A percentile compares a stretch with the other conserved stretches of the same genome.
Evolutionary conservation across 1,140 invertebrate species (phyloP).

Genomic region (Lepidurus apus): DNA sequence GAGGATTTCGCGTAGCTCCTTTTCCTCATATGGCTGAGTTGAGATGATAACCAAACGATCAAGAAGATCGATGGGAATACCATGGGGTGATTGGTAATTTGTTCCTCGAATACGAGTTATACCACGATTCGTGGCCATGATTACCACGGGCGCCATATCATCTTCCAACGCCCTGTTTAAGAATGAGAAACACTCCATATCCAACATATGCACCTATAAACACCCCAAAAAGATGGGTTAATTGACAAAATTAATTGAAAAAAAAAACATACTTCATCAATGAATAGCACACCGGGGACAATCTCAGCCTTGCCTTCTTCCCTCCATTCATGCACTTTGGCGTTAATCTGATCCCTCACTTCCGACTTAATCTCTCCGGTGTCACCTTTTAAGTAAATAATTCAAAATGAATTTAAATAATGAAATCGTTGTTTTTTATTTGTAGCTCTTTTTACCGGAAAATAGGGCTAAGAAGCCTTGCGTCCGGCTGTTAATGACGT

Average conservation of each 20-base stretch:
- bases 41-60: constrained; percentile 94
- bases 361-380: constrained; percentile 98
- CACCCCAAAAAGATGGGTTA: not conserved
- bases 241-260: not conserved
- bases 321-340: constrained; percentile 96
- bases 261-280: constrained; percentile 63
- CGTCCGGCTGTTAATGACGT: constrained; percentile 94
- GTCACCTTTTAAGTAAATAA: constrained; percentile 59
- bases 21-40: constrained; percentile 80
- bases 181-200: constrained; percentile 98
- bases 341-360: constrained; percentile 96
- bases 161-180: constrained; percentile 92
- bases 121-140: constrained; percentile 98
- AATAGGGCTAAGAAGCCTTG: constrained; percentile 97
- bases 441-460: constrained; percentile 59
- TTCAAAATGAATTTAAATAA: constrained; percentile 34
- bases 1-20: constrained; percentile 86
- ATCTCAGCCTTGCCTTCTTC: constrained; percentile 99
- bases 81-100: constrained; percentile 82
- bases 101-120: constrained; percentile 94
- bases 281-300: constrained; percentile 88
- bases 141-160: constrained; percentile 94
- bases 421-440: not conserved
- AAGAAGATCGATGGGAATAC: constrained; percentile 91
- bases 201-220: constrained; percentile 88